Evolutionary conservation across 2,797 vertebrate species (phyloP).

Genomic region (Anomalospiza imberbis): DNA sequence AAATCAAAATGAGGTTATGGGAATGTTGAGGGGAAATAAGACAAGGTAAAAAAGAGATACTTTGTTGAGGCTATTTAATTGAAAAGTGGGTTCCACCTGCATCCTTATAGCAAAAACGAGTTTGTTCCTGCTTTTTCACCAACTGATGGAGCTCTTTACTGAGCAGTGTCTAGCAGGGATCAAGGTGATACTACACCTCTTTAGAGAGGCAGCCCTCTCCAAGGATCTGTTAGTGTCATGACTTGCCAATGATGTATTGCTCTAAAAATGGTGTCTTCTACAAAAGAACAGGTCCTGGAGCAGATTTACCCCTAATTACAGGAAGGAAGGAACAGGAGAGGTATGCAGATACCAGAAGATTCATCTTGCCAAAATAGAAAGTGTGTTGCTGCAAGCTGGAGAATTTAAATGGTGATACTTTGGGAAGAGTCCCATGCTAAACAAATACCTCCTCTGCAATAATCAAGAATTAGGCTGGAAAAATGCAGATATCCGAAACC

Average conservation of each 20-base stretch:
- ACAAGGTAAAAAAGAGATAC: background rate
- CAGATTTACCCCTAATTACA: conserved; percentile 74
- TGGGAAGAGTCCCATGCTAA: conserved; percentile 6
- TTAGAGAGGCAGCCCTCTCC: background rate
- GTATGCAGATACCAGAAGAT: conserved; percentile 67
- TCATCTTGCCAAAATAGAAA: conserved; percentile 69
- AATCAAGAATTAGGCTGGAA: conserved; percentile 1
- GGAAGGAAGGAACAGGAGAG: conserved; percentile 73
- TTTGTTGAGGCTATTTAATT: background rate
- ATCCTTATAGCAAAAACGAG: background rate
- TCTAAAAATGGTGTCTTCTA: conserved; percentile 62
- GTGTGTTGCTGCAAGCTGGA: conserved; percentile 40
- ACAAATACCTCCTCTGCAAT: conserved; percentile 26
- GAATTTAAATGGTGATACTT: conserved; percentile 36
- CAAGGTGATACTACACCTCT: conserved; percentile 11
- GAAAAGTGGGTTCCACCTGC: background rate
- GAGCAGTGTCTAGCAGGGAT: background rate
- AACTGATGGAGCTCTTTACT: conserved; percentile 49
- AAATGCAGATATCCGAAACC: conserved; percentile 49
- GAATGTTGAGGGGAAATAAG: background rate
- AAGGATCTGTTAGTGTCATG: conserved; percentile 58
- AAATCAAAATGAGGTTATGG: background rate
- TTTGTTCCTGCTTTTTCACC: background rate
- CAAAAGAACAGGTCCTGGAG: conserved; percentile 66
- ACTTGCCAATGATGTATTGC: conserved; percentile 70